Conservation (phyloP, 2,888 invertebrate genomes). For the Nudaria mundana region DNA sequence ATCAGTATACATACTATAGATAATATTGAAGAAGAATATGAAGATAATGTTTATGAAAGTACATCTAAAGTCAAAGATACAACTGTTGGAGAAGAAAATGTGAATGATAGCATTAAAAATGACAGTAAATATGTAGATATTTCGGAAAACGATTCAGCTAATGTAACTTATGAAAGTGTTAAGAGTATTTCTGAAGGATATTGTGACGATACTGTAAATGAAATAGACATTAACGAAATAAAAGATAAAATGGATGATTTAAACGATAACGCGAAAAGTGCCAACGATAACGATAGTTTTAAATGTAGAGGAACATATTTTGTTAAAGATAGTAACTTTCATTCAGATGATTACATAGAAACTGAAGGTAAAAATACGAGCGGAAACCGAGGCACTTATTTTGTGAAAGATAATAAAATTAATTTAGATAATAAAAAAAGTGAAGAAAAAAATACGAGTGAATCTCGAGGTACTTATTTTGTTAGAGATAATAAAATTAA, state of each 20-base stretch:
- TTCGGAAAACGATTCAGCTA: slow-evolving; percentile 5
- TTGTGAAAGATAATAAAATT: slow-evolving; percentile 21
- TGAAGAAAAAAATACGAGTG: slow-evolving; percentile 15
- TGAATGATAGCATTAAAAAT: not conserved
- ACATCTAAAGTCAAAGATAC: slow-evolving; percentile 31
- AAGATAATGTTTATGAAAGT: slow-evolving; percentile 36
- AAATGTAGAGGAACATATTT: too few relatives aligned
- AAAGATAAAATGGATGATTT: slow-evolving; percentile 1
- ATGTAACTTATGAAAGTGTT: slow-evolving; percentile 8
- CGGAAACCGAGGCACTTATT: slow-evolving; percentile 27
- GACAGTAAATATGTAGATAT: slow-evolving; percentile 4
- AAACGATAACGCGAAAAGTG: slow-evolving; percentile 10
- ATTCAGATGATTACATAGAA: slow-evolving; percentile 10
- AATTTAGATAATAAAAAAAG: slow-evolving; percentile 6
- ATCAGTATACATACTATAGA: slow-evolving; percentile 24
- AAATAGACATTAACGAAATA: not conserved
- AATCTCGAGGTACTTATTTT: slow-evolving; percentile 38
- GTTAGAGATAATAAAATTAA: slow-evolving; percentile 22
- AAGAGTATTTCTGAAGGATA: not conserved
- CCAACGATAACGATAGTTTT: slow-evolving; percentile 5
- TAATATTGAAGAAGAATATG: slow-evolving; percentile 25
- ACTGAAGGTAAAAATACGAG: slow-evolving; percentile 7
- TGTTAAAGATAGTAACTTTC: not conserved
- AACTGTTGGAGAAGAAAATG: slow-evolving; percentile 33
- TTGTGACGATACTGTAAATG: not conserved